Percentiles rank a stretch among this genome's conserved stretches.
phyloP scores from a whole-genome alignment of 2,113 vertebrate species.

The Otolemur garnettii region DNA sequence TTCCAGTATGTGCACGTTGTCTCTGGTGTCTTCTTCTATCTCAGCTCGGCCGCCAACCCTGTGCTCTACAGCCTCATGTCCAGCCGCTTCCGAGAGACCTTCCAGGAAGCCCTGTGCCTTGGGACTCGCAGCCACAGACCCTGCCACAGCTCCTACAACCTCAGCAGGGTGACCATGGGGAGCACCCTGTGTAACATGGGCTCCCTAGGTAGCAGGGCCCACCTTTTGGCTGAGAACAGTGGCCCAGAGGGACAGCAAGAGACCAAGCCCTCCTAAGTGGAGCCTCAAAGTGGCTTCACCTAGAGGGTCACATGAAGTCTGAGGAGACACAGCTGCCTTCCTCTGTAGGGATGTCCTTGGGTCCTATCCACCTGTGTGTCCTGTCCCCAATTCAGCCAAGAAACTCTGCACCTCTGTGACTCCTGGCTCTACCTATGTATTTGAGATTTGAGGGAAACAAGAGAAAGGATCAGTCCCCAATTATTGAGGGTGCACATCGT shows the following conservation, averaged over 20 bases:
- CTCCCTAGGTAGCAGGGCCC: conserved; percentile 78
- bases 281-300: neutral
- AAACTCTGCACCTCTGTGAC: neutral
- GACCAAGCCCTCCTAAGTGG: conserved; percentile 70
- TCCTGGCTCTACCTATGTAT: neutral
- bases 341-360: neutral
- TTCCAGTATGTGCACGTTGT: conserved; percentile 93
- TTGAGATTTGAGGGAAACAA: neutral
- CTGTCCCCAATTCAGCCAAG: neutral
- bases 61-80: conserved; percentile 98
- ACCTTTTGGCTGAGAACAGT: conserved; percentile 69
- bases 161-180: conserved; percentile 90
- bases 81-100: conserved; percentile 95
- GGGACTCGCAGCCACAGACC: neutral
- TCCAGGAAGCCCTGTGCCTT: conserved; percentile 93
- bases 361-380: neutral
- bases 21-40: conserved; percentile 96
- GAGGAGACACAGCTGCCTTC: neutral
- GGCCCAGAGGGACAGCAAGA: conserved; percentile 65
- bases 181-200: conserved; percentile 91
- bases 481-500: neutral
- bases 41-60: conserved; percentile 94
- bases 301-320: neutral
- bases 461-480: neutral
- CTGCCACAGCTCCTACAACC: conserved; percentile 86